These are phyloP conservation scores for Tethea ocularis DNA, from an alignment of 2,888 invertebrate species.

Conservation along the genomic window DNA sequence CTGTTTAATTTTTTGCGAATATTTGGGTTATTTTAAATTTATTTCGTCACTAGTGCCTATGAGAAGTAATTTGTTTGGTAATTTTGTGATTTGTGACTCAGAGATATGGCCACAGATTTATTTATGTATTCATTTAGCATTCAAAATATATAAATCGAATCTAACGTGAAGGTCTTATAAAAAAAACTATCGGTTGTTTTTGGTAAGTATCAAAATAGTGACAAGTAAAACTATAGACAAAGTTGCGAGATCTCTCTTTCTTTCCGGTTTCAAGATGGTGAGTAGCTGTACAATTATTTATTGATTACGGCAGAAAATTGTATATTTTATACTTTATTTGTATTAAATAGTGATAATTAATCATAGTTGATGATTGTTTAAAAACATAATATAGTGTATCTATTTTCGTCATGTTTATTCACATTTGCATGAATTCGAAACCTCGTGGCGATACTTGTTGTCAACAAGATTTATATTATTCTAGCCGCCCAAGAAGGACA, in stretches of 20 bases:
- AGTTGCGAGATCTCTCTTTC: slow-evolving; percentile 41
- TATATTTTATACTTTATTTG: not conserved
- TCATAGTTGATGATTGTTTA: not conserved
- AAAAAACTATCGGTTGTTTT: too few species aligned
- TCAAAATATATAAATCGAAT: too few species aligned
- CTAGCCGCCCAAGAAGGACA: slow-evolving; percentile 97
- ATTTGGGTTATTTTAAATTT: too few species aligned
- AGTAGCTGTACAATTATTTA: slow-evolving; percentile 47
- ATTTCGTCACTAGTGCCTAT: too few species aligned
- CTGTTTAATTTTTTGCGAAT: too few species aligned
- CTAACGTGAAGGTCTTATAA: too few species aligned
- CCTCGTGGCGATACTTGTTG: slow-evolving; percentile 70
- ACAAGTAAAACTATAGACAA: slow-evolving; percentile 40
- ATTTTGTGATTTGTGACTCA: too few species aligned
- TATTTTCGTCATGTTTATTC: slow-evolving; percentile 14
- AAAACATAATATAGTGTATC: not conserved
- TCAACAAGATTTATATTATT: slow-evolving; percentile 64
- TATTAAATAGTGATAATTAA: not conserved
- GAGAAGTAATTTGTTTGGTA: too few species aligned
- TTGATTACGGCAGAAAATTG: not conserved
- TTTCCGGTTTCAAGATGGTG: slow-evolving; percentile 81
- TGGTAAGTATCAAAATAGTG: slow-evolving; percentile 1
- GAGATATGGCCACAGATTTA: too few species aligned
- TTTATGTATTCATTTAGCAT: too few species aligned
- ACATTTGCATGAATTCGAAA: slow-evolving; percentile 14